Evolutionary conservation across 2,797 vertebrate species (phyloP).

Genomic region (Urocyon cinereoargenteus): DNA sequence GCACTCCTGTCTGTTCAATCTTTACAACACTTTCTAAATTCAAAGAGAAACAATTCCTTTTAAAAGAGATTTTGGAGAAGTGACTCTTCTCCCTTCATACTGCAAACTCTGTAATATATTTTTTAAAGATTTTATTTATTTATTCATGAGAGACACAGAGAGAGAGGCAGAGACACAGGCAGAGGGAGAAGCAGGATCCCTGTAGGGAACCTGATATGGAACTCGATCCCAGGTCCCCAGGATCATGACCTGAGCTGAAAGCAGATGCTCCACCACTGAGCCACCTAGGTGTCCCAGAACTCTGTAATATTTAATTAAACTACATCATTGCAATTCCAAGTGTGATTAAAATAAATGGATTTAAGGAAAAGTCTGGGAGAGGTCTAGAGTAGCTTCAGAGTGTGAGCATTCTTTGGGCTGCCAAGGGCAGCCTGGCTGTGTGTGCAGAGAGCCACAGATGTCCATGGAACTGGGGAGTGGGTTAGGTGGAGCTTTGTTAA

Average conservation of each 20-base stretch:
- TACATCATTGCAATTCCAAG: neutral
- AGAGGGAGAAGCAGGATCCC: no score
- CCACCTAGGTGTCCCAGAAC: neutral
- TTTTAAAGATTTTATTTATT: no score
- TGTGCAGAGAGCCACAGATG: neutral
- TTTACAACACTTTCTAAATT: constrained; percentile 15
- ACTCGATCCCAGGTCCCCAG: no score
- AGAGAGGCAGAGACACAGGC: no score
- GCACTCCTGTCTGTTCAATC: neutral
- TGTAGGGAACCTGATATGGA: no score
- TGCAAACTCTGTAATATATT: neutral
- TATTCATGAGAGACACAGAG: no score
- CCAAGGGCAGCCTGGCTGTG: neutral
- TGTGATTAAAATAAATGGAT: neutral
- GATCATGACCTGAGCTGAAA: no score
- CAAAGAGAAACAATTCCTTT: neutral
- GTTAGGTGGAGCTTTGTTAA: neutral
- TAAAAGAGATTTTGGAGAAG: constrained; percentile 30
- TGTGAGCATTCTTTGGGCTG: neutral
- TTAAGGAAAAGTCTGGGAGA: neutral
- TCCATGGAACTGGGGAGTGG: neutral
- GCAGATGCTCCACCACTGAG: no score
- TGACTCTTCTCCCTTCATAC: neutral
- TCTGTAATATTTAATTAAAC: constrained; percentile 29
- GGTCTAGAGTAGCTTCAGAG: neutral